Percentiles rank a stretch among this genome's conserved stretches.
phyloP scores from a whole-genome alignment of 2,797 vertebrate genomes.

The Dermochelys coriacea region DNA sequence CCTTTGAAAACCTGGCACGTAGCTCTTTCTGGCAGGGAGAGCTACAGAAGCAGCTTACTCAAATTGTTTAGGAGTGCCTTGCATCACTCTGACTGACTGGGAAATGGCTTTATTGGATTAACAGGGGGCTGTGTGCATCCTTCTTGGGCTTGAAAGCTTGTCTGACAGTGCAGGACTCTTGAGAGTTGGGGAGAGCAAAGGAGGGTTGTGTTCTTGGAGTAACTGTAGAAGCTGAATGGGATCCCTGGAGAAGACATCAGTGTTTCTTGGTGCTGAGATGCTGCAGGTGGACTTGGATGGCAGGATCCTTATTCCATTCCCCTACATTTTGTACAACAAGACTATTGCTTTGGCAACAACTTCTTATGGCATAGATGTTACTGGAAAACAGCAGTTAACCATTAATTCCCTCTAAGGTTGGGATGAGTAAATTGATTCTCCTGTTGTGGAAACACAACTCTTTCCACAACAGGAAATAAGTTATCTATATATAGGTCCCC shows the following conservation, averaged over 20 bases:
- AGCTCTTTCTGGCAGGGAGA: background rate
- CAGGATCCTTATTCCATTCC: background rate
- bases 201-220: background rate
- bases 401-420: background rate
- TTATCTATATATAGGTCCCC: background rate
- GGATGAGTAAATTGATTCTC: background rate
- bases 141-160: background rate
- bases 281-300: background rate
- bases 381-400: background rate
- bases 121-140: fast-evolving
- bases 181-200: background rate
- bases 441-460: background rate
- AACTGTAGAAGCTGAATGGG: background rate
- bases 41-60: fast-evolving
- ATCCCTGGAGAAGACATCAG: background rate
- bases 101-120: background rate
- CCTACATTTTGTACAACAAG: background rate
- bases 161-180: fast-evolving
- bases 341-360: background rate
- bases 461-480: background rate
- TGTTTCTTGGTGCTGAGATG: background rate
- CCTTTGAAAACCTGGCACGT: background rate
- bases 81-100: background rate
- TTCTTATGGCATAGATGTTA: background rate
- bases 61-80: background rate